Evolutionary conservation across 2,797 vertebrate species (phyloP), one percentile per base, ranked within the genome.

Genomic region (Gallinago solitaria): DNA sequence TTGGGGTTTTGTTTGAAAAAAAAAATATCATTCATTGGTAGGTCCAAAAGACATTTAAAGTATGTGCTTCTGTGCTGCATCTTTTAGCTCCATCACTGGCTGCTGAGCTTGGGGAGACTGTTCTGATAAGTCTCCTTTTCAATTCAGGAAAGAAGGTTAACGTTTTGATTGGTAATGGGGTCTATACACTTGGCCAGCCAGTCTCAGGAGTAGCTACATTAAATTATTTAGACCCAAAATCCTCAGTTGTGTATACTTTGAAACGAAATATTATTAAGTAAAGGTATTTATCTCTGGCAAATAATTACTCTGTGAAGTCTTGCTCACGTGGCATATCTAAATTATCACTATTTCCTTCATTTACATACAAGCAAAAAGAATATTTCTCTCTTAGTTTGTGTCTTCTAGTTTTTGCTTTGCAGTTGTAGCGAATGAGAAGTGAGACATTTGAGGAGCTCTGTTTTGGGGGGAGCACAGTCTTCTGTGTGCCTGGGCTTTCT

Each of bases 1-100:
- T 98, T 98, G 27, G 56, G 21, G 23, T 98, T 95, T 97, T 98
- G 96, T 98, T 96, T 80, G 54, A 98, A 97, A 98, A 98, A 39
- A 39, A 39, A 39, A 39, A 39, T 37, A 98, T 98, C 97, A 96
- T 98, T 98, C 97, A 92, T 92, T 96, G 85, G 76, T 87, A 97
- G 96, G 91, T 97, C 97, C 97, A 89, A 93, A 97, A 97, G 97
- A 85, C 95, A 65, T 97, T 97, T 86, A 19, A 84, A 95, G 74
- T 76, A 33, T 78, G 90, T 97, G 97, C 97, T 95, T 98, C 96
- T 97, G 95, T 97, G 91, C 92, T 90, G 86, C 57, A 7, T 39
- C 82, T 93, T 93, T 92, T 95, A 97, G 87, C 95, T 97, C 94
- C 83, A 32, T 93, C 87, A 13, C 73, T 97, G 96, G 96, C 93